Base-by-base conservation (phyloP, 2,888 invertebrate species). In the Sminthurinus aureus region DNA sequence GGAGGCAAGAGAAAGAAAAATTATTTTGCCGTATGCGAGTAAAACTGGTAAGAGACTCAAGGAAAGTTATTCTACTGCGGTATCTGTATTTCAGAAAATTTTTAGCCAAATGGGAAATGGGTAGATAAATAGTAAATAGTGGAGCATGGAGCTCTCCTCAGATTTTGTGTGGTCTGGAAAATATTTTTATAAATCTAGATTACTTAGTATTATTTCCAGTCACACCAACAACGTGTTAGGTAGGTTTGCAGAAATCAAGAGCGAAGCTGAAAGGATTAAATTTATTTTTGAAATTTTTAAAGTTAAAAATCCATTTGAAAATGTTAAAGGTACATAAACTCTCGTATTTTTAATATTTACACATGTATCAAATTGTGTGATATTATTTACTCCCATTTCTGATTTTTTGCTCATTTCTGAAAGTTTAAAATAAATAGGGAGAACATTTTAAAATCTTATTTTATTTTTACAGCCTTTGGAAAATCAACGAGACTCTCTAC, bases 401-500 rank as follows among this genome's bases (percentile, higher is more conserved):
- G 58, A 58, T 58, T 58, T 52, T 52, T 52, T 52, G 9, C 52
- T 58, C 58, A 18, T 58, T 2, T 58, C 6, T 38, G 38, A 38
- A 38, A 38, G 9, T 58, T 15, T 58, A 58, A 58, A 13, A 58
- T 18, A 18, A 58, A 18, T 52, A 13, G 2, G 2, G 9, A 15
- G 2, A 6, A 18, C 18, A 6, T 58, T 58, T 58, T 58, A 58
- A 18, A 15, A 58, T 15, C 18, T 58, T 58, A 58, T 13, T 58
- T 58, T 58, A 13, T 15, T 58, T 58, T 75, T 11, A 76, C 79
- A 79, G 79, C 12, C 11, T 11, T 79, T 26, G 8, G 15, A n/a
- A 84, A 84, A 75, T 78, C 82, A 50, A 18, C 52, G 11, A 73
- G 79, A 52, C 24, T 84, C 6, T 83, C 85, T 6, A 26, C 51